A percentile compares a stretch with the other conserved stretches of the same genome.
Conservation (phyloP, 2,888 invertebrate genomes). For the Bombyx huttoni region DNA sequence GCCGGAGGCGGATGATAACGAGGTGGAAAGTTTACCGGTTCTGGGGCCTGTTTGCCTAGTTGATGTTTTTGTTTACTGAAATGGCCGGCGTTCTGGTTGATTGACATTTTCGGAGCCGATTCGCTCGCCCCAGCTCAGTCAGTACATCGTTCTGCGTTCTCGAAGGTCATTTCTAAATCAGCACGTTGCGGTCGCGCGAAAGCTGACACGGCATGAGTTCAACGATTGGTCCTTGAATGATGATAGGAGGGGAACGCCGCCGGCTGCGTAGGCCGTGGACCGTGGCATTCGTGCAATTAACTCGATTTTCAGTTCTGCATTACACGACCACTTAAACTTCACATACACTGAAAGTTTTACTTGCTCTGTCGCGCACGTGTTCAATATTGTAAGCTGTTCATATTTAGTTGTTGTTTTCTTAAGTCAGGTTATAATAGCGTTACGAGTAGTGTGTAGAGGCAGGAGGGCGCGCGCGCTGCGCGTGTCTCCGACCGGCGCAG, state of each 20-base stretch:
- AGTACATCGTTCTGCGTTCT: slow-evolving; percentile 28
- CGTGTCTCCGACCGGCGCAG: slow-evolving; percentile 41
- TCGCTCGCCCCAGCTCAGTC: slow-evolving; percentile 34
- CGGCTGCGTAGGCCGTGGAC: slow-evolving; percentile 65
- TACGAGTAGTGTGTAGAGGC: slow-evolving; percentile 17
- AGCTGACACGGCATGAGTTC: slow-evolving; percentile 51
- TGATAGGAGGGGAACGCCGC: slow-evolving; percentile 59
- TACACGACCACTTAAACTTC: neutral
- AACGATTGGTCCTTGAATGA: slow-evolving; percentile 69
- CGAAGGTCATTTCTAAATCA: slow-evolving; percentile 42
- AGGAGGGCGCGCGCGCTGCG: slow-evolving; percentile 54
- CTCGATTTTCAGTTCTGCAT: slow-evolving; percentile 15
- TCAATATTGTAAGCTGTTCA: slow-evolving; percentile 2
- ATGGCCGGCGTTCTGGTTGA: slow-evolving; percentile 62
- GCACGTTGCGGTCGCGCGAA: slow-evolving; percentile 36
- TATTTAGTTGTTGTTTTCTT: slow-evolving; percentile 27
- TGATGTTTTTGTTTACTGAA: slow-evolving; percentile 65
- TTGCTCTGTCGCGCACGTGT: slow-evolving; percentile 3
- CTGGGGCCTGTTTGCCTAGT: slow-evolving; percentile 67
- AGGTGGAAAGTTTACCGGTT: slow-evolving; percentile 77
- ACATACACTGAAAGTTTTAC: slow-evolving; percentile 2
- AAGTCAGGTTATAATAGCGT: slow-evolving; percentile 29
- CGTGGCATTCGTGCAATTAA: slow-evolving; percentile 67
- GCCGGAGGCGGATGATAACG: slow-evolving; percentile 86
- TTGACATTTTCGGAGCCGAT: slow-evolving; percentile 58